phyloP scores from a whole-genome alignment of 2,888 invertebrate genomes.

The Chirona hameri region DNA sequence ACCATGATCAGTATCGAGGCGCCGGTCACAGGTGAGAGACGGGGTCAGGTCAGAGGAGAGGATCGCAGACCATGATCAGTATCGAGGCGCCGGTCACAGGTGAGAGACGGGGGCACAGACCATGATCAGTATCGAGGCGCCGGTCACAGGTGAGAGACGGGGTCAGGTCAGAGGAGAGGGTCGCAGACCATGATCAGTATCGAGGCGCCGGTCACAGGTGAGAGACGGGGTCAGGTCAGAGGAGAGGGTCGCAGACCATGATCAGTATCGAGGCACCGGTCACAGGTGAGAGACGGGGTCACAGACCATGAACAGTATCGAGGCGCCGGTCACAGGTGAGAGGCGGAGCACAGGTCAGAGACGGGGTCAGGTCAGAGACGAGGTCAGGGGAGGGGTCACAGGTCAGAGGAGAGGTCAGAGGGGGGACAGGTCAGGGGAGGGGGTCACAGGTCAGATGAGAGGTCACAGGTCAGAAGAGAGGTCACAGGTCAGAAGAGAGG shows the following conservation, averaged over 20 bases:
- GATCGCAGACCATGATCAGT: background rate
- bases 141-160: conserved; percentile 68
- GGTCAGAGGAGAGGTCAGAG: background rate
- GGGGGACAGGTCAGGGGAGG: background rate
- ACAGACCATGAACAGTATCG: too few relatives aligned
- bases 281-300: background rate
- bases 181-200: background rate
- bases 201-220: too few relatives aligned
- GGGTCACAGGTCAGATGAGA: background rate
- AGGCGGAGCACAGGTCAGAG: background rate
- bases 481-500: too few relatives aligned
- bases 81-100: background rate
- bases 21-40: background rate
- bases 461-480: too few relatives aligned
- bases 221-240: too few relatives aligned
- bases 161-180: too few relatives aligned
- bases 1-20: too few relatives aligned
- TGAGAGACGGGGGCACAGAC: conserved; percentile 63
- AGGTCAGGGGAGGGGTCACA: background rate
- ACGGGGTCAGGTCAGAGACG: background rate
- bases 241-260: too few relatives aligned
- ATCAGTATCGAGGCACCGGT: too few relatives aligned
- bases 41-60: background rate
- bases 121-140: conserved; percentile 99
- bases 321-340: background rate